phyloP scores from a whole-genome alignment of 2,797 vertebrate genomes.

The Orientallactaga sibirica region DNA sequence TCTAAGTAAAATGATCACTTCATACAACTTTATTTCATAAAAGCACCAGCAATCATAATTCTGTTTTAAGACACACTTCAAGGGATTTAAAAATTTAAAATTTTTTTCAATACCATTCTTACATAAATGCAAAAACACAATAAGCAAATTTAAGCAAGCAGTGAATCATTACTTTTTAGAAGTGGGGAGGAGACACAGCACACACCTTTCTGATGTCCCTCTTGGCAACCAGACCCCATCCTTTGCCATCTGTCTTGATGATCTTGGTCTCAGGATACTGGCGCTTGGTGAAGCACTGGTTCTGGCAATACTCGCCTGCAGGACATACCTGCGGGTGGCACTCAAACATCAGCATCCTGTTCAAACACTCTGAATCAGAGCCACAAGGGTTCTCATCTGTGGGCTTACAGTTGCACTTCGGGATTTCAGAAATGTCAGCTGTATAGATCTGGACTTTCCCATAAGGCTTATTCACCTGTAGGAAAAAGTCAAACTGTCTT shows the following conservation, averaged over 20 bases:
- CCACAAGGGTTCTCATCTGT: slow-evolving; percentile 95
- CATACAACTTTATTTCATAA: background rate
- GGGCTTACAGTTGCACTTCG: slow-evolving; percentile 98
- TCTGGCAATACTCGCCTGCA: slow-evolving; percentile 94
- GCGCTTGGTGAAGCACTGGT: slow-evolving; percentile 98
- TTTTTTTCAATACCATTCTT: background rate
- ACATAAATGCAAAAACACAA: background rate
- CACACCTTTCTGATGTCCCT: slow-evolving; percentile 97
- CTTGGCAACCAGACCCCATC: slow-evolving; percentile 96
- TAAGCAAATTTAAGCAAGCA: background rate
- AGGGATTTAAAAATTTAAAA: background rate
- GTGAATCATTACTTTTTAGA: background rate
- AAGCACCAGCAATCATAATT: too few species aligned
- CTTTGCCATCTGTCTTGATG: slow-evolving; percentile 96
- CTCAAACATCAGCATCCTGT: slow-evolving; percentile 98
- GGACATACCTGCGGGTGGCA: slow-evolving; percentile 98
- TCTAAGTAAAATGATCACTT: background rate
- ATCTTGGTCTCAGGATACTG: slow-evolving; percentile 98
- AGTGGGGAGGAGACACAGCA: background rate
- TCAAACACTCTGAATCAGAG: slow-evolving; percentile 97
- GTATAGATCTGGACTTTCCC: slow-evolving; percentile 97
- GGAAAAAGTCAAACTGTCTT: background rate
- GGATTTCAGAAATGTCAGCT: slow-evolving; percentile 97
- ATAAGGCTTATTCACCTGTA: slow-evolving; percentile 96
- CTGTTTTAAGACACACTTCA: background rate